A percentile compares a stretch with the other conserved stretches of the same genome.
phyloP scores from a whole-genome alignment of 2,888 invertebrate species.

The Asteroscopus sphinx region DNA sequence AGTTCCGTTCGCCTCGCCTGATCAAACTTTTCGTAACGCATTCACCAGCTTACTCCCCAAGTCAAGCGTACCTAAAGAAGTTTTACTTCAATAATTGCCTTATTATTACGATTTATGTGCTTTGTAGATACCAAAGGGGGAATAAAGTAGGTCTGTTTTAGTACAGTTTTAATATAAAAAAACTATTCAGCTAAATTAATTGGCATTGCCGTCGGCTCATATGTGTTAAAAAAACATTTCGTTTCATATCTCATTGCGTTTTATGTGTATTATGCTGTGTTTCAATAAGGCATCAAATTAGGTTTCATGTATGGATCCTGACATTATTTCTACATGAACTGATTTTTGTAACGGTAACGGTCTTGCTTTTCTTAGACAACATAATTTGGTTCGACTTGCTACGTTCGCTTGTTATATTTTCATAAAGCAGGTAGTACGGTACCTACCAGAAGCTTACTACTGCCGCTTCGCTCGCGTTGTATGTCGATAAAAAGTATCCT shows the following conservation, averaged over 20 bases:
- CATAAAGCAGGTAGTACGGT: too few species aligned
- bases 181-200: slow-evolving; percentile 19
- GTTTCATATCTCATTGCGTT: slow-evolving; percentile 27
- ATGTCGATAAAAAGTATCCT: too few species aligned
- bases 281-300: slow-evolving; percentile 37
- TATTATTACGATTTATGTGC: too few species aligned
- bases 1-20: too few species aligned
- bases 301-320: slow-evolving; percentile 13
- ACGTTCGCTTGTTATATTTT: neutral
- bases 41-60: too few species aligned
- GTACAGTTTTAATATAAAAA: slow-evolving; percentile 7
- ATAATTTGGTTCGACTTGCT: slow-evolving; percentile 23
- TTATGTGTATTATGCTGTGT: slow-evolving; percentile 25
- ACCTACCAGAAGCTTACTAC: too few species aligned
- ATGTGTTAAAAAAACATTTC: slow-evolving; percentile 18
- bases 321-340: slow-evolving; percentile 21
- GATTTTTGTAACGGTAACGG: slow-evolving; percentile 15
- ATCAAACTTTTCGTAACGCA: too few species aligned
- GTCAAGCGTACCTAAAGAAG: too few species aligned
- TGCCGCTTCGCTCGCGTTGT: too few species aligned
- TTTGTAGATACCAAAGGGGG: too few species aligned
- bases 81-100: too few species aligned
- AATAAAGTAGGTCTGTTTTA: too few species aligned
- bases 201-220: neutral
- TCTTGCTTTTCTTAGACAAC: slow-evolving; percentile 12